A percentile compares a stretch with the other conserved stretches of the same genome.
These are phyloP conservation scores for Castor canadensis DNA, from an alignment of 2,113 vertebrate genomes.

Conservation along the genomic window DNA sequence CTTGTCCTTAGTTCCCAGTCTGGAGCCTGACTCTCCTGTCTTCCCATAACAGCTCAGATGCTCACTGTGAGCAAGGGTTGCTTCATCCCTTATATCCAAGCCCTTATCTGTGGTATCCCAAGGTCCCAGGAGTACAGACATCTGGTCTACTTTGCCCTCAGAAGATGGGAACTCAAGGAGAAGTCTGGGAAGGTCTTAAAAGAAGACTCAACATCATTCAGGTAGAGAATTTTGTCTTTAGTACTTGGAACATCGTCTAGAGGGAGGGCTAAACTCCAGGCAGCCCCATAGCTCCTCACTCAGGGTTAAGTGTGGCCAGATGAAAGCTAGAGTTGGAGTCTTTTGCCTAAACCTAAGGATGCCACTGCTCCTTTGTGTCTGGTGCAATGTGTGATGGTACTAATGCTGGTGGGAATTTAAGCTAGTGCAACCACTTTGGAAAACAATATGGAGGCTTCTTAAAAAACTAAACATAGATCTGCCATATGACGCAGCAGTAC, in stretches of 20 bases:
- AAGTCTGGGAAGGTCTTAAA: rapidly evolving
- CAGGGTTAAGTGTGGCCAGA: not conserved
- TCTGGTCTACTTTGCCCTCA: not conserved
- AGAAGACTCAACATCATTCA: not conserved
- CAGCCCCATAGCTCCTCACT: not conserved
- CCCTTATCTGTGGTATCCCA: not conserved
- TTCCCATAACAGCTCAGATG: not conserved
- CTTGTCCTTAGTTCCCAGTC: not conserved
- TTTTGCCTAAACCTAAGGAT: not conserved
- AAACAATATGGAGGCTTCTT: too few relatives aligned
- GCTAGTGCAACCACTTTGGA: too few relatives aligned
- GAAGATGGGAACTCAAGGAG: not conserved
- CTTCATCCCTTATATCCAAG: not conserved
- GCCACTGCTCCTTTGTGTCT: not conserved
- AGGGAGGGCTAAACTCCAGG: not conserved
- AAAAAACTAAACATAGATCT: too few relatives aligned
- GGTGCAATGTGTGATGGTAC: rapidly evolving
- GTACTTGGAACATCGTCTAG: not conserved
- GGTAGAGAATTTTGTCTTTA: not conserved
- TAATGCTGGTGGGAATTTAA: too few relatives aligned
- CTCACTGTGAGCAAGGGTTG: not conserved
- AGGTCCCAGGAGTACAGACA: rapidly evolving
- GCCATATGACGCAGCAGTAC: too few relatives aligned
- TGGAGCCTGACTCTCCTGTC: rapidly evolving
- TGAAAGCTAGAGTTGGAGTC: not conserved